These are phyloP conservation scores for Cotesia chilonis DNA, from an alignment of 1,140 invertebrate species.

Conservation along the genomic window DNA sequence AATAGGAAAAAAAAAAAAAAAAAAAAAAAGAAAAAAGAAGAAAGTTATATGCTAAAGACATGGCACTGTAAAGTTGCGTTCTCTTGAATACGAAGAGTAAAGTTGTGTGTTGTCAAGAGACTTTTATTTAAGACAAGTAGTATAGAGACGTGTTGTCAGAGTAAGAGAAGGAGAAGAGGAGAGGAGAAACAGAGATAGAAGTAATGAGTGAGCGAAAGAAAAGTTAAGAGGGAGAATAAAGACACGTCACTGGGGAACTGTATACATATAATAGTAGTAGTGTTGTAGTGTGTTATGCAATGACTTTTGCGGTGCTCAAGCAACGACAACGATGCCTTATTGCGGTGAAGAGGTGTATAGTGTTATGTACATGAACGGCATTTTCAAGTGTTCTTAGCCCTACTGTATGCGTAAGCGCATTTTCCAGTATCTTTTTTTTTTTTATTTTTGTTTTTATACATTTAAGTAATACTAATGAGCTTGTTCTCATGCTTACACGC, in stretches of 20 bases:
- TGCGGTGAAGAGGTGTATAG: conserved; percentile 17
- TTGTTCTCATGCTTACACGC: conserved; percentile 2
- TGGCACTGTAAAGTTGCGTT: conserved; percentile 5
- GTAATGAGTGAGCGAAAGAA: conserved; percentile 5
- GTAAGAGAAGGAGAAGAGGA: neutral
- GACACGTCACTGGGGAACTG: conserved; percentile 24
- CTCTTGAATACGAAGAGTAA: conserved; percentile 1
- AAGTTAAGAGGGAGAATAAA: conserved; percentile 20
- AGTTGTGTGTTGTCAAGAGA: conserved; percentile 7
- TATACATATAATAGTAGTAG: conserved; percentile 8
- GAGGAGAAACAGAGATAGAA: neutral
- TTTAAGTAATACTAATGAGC: conserved; percentile 42
- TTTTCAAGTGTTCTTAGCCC: conserved; percentile 38
- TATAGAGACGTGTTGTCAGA: conserved; percentile 3
- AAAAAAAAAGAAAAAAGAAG: conserved; percentile 28
- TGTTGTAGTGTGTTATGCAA: conserved; percentile 37
- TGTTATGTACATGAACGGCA: conserved; percentile 41
- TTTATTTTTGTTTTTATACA: no score
- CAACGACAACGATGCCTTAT: conserved; percentile 38
- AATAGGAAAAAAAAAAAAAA: neutral
- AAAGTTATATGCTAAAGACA: conserved; percentile 30
- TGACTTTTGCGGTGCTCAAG: conserved; percentile 40
- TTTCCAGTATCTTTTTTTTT: conserved; percentile 44
- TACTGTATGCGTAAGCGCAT: conserved; percentile 26
- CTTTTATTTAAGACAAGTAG: neutral